Conservation (phyloP, 1,140 invertebrate genomes). For the Drosophila pandora region DNA sequence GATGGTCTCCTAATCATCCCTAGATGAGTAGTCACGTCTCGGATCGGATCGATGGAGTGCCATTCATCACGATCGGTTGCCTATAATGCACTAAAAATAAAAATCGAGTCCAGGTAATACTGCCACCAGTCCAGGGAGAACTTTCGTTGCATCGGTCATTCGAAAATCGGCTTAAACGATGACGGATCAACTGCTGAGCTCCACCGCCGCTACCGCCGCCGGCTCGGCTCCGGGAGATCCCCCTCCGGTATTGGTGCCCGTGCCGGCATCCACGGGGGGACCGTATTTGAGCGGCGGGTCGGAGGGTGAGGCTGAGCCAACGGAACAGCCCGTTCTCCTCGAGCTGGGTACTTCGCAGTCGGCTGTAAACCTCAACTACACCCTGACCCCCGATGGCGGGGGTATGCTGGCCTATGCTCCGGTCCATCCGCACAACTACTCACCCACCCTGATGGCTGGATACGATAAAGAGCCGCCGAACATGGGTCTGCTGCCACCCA, state of each 20-base stretch:
- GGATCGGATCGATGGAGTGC: conserved; percentile 48
- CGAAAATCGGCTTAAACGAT: conserved; percentile 69
- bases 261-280: conserved; percentile 49
- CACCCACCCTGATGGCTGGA: conserved; percentile 45
- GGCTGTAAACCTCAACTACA: conserved; percentile 51
- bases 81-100: conserved; percentile 52
- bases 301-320: conserved; percentile 42
- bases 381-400: conserved; percentile 47
- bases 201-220: conserved; percentile 31
- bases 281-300: conserved; percentile 54
- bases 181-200: conserved; percentile 73
- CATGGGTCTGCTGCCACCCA: conserved; percentile 39
- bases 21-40: conserved; percentile 61
- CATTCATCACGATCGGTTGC: conserved; percentile 45
- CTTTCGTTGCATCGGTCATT: conserved; percentile 32
- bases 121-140: conserved; percentile 13
- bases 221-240: conserved; percentile 43
- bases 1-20: conserved; percentile 29
- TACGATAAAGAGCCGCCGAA: conserved; percentile 52
- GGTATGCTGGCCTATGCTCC: conserved; percentile 52
- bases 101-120: conserved; percentile 40
- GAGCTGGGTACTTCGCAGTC: conserved; percentile 62
- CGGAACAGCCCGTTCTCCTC: conserved; percentile 69
- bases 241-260: conserved; percentile 55
- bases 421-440: conserved; percentile 36